Percentiles rank a stretch among this genome's conserved stretches.
phyloP scores from a whole-genome alignment of 1,140 invertebrate species.

The Chionoecetes opilio region DNA sequence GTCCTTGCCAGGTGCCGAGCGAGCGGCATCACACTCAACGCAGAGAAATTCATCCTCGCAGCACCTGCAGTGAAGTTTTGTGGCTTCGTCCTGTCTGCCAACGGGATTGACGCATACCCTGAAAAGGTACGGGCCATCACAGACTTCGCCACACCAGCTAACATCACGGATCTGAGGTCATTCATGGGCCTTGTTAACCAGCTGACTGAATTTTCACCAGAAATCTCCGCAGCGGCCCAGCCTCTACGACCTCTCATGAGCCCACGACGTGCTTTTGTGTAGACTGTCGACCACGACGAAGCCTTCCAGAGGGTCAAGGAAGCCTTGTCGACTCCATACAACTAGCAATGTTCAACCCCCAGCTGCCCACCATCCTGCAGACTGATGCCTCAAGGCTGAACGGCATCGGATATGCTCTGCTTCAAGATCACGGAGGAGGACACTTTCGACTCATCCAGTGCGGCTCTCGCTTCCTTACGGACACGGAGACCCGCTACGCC shows the following conservation, averaged over 20 bases:
- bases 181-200: conserved; percentile 14
- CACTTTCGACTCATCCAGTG: too few relatives aligned
- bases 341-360: not conserved
- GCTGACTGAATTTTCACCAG: conserved; percentile 37
- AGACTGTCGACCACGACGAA: not conserved
- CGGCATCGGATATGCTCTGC: too few relatives aligned
- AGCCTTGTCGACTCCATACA: not conserved
- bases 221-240: conserved; percentile 11
- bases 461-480: too few relatives aligned
- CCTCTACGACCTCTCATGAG: not conserved
- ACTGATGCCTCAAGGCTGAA: too few relatives aligned
- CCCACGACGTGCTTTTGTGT: not conserved
- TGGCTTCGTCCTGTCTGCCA: not conserved
- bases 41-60: not conserved
- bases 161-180: not conserved
- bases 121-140: not conserved
- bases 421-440: too few relatives aligned
- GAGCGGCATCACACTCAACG: not conserved
- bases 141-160: not conserved
- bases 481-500: too few relatives aligned
- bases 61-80: not conserved
- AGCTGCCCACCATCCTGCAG: not conserved
- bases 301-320: not conserved
- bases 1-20: conserved; percentile 1
- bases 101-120: not conserved